Conservation (phyloP, 1,140 invertebrate genomes). For the Drosophila mojavensis region DNA sequence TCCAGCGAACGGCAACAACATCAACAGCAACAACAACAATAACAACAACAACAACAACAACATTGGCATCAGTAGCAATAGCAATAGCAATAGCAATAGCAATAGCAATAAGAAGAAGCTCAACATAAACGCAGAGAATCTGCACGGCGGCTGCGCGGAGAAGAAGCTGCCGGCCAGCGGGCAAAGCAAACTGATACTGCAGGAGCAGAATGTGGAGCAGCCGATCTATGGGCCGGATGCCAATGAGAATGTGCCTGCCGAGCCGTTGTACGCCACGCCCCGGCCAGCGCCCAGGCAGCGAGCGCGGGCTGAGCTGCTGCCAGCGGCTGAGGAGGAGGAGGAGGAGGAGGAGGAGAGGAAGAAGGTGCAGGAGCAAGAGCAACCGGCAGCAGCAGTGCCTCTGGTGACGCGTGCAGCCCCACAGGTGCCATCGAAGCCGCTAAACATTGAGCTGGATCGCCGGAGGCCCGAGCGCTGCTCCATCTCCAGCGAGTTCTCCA, state of each 20-base stretch:
- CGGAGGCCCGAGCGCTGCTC: constrained; percentile 50
- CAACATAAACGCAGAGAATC: constrained; percentile 68
- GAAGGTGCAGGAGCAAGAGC: background rate
- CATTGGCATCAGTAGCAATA: background rate
- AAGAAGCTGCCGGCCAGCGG: constrained; percentile 41
- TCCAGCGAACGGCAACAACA: constrained; percentile 23
- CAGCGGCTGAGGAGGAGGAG: background rate
- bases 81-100: constrained; percentile 25
- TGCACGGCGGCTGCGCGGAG: constrained; percentile 59
- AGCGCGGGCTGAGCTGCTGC: constrained; percentile 22
- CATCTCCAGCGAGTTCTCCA: constrained; percentile 75
- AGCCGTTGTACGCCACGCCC: constrained; percentile 62
- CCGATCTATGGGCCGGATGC: constrained; percentile 73
- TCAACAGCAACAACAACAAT: constrained; percentile 28
- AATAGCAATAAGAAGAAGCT: constrained; percentile 59
- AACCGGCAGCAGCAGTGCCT: background rate
- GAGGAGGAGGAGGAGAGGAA: background rate
- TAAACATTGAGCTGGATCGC: constrained; percentile 44
- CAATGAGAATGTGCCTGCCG: constrained; percentile 69
- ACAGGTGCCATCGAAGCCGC: constrained; percentile 54
- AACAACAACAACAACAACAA: constrained; percentile 35
- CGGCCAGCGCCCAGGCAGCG: constrained; percentile 70
- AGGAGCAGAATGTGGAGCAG: constrained; percentile 55
- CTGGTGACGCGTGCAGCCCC: constrained; percentile 50
- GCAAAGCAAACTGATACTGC: constrained; percentile 66